phyloP scores from a whole-genome alignment of 2,113 vertebrate genomes.

The Elaphurus davidianus region DNA sequence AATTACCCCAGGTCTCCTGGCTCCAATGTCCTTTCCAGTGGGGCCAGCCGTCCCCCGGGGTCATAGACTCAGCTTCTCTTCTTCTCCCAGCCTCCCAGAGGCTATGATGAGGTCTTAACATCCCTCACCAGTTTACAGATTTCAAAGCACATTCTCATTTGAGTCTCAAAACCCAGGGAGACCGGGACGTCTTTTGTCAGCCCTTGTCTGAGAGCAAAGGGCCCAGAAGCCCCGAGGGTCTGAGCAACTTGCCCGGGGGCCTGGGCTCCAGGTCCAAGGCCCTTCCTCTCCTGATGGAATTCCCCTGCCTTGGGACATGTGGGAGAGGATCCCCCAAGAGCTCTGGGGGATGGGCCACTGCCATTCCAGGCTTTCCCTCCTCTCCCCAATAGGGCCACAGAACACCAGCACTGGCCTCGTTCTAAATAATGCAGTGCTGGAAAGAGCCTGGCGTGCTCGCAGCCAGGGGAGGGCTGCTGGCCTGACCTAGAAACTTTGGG shows the following conservation, averaged over 20 bases:
- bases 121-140: neutral
- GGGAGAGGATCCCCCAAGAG: too few species aligned
- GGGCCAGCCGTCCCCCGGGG: neutral
- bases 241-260: neutral
- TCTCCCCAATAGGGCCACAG: neutral
- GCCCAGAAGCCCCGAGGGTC: neutral
- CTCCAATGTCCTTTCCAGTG: neutral
- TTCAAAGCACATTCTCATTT: neutral
- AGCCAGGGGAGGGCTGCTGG: neutral
- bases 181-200: neutral
- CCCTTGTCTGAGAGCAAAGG: neutral
- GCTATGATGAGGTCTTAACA: neutral
- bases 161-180: neutral
- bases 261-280: neutral
- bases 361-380: neutral
- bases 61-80: neutral
- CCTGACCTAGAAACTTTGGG: neutral
- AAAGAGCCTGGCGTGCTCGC: neutral
- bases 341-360: neutral
- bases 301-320: fast-evolving
- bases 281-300: neutral
- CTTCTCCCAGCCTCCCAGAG: neutral
- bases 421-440: neutral
- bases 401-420: neutral
- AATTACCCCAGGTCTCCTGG: neutral